phyloP scores from a whole-genome alignment of 2,113 vertebrate species.

The Xenus cinereus region DNA sequence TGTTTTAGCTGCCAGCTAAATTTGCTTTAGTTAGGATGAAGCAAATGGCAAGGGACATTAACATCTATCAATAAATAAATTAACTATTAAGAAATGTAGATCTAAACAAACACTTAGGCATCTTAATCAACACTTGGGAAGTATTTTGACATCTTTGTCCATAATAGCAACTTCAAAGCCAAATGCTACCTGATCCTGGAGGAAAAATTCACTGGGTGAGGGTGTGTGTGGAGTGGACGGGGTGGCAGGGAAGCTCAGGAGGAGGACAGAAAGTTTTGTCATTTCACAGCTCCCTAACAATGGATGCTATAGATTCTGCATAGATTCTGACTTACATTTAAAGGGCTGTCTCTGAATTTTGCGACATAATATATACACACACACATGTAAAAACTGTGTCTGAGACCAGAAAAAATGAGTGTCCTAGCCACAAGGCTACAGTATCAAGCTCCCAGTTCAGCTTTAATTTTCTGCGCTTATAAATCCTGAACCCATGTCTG shows the following conservation, averaged over 20 bases:
- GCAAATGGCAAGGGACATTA: neutral
- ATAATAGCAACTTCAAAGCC: neutral
- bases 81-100: neutral
- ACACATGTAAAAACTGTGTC: neutral
- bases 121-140: neutral
- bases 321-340: neutral
- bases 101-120: neutral
- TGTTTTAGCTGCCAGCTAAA: neutral
- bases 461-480: neutral
- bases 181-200: neutral
- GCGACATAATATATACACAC: neutral
- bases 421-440: neutral
- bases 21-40: neutral
- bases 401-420: neutral
- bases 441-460: rapidly evolving
- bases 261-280: neutral
- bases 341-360: neutral
- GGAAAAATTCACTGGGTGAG: neutral
- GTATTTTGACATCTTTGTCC: neutral
- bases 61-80: slow-evolving; percentile 11
- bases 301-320: neutral
- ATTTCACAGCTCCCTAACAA: neutral
- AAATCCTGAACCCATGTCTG: neutral
- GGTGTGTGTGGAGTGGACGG: rapidly evolving
- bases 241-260: neutral